Evolutionary conservation across 2,113 vertebrate genomes (phyloP).

Genomic region (Rhegmatorhina hoffmannsi): DNA sequence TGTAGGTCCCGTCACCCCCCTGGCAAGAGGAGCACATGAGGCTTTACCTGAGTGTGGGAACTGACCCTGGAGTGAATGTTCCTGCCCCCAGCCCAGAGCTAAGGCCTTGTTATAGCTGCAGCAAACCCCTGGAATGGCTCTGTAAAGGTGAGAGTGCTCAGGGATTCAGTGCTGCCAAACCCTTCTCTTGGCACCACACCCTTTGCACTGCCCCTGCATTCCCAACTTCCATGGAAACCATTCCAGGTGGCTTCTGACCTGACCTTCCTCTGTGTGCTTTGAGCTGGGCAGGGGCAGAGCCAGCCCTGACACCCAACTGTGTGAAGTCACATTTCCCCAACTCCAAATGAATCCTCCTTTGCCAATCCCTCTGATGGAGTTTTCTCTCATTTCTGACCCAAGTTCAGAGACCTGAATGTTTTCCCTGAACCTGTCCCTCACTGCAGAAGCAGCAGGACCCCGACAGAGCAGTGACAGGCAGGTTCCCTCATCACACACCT

Average conservation of each 20-base stretch:
- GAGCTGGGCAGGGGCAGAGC: neutral
- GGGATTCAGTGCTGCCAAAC: fast-evolving
- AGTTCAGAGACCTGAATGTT: too few relatives aligned
- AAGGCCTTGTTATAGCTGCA: neutral
- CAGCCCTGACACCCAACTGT: too few relatives aligned
- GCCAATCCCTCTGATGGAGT: too few relatives aligned
- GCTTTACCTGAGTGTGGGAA: fast-evolving
- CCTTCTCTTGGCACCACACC: neutral
- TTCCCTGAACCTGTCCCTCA: too few relatives aligned
- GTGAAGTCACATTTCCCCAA: too few relatives aligned
- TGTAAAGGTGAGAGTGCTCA: neutral
- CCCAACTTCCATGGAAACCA: neutral
- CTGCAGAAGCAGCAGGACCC: too few relatives aligned
- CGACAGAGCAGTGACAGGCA: too few relatives aligned
- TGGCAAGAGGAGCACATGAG: neutral
- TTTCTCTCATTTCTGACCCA: too few relatives aligned
- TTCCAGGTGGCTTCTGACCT: neutral
- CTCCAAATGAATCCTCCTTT: too few relatives aligned
- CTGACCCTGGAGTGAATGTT: fast-evolving
- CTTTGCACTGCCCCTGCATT: fast-evolving
- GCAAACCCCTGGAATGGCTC: fast-evolving
- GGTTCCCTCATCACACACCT: too few relatives aligned
- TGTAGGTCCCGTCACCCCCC: neutral
- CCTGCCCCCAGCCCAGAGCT: fast-evolving
- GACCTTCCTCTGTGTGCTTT: fast-evolving